Conservation (phyloP, 1,140 invertebrate species). For the Drosophila repleta region DNA sequence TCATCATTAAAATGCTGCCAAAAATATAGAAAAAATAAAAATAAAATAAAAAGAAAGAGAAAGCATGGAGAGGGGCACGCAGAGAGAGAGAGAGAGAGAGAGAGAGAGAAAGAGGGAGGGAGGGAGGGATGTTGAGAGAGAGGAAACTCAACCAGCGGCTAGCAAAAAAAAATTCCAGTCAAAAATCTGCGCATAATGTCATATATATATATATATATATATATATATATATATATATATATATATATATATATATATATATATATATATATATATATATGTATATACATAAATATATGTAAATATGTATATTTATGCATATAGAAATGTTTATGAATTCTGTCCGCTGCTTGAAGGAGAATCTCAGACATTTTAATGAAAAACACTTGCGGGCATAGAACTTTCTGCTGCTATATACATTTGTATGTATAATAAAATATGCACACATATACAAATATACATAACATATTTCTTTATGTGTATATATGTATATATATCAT, state of each 20-base stretch:
- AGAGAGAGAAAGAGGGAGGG: conserved; percentile 1
- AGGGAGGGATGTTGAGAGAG: too few species aligned
- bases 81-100: conserved; percentile 1
- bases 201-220: too few species aligned
- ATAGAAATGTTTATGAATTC: conserved; percentile 18
- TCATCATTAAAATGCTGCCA: conserved; percentile 66
- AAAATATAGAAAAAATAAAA: conserved; percentile 51
- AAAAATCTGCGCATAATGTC: conserved; percentile 62
- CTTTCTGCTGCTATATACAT: conserved; percentile 9
- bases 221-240: conserved; percentile 18
- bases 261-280: conserved; percentile 17
- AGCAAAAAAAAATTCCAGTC: conserved; percentile 14
- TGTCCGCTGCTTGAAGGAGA: conserved; percentile 8
- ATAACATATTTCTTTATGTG: neutral
- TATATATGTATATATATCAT: conserved; percentile 10
- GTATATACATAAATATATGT: conserved; percentile 2
- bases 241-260: conserved; percentile 12
- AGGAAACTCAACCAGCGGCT: neutral
- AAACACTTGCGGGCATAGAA: conserved; percentile 42
- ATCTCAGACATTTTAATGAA: conserved; percentile 39
- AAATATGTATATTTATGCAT: conserved; percentile 7
- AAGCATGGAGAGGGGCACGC: neutral
- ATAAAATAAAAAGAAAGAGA: conserved; percentile 31
- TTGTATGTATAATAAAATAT: neutral
- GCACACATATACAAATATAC: neutral